Evolutionary conservation across 2,797 vertebrate species (phyloP), one percentile per base, ranked within the genome.

Genomic region (Syndactyla subalaris): DNA sequence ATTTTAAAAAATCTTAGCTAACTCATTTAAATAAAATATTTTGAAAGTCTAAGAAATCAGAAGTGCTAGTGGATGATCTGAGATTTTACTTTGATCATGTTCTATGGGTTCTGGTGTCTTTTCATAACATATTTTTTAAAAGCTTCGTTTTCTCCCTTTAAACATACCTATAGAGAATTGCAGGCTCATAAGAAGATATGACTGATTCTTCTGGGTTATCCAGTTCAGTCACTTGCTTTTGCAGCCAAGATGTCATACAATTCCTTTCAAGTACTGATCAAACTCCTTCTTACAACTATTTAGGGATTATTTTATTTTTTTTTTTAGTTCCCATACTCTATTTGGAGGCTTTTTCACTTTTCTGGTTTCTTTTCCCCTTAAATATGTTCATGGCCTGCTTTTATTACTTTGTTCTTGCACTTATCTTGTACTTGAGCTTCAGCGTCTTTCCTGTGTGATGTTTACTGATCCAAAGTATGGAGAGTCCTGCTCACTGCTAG

Each of bases 171-270:
- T 38, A 65, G 85, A 96, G 84, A 91, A 85, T 88, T 89, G 16
- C 30, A 12, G 48, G 22, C 75, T 77, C 6, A 5, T 39, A 89
- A 70, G 72, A 85, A 91, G 52, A 65, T 66, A 22, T 34, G 76
- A 90, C 76, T 92, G 89, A 88, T 93, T 93, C 93, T 96, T 95
- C 58, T 93, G 85, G 66, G 79, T 88, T 95, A 94, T 83, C 51
- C 24, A 86, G 59, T 89, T 91, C 51, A 77, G 48, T 80, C 23
- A n/a, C 48, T 89, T 85, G 67, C 74, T 80, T 72, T 88, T 89
- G 43, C 45, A 93, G 29, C 75, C 79, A 81, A 86, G 48, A 84
- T 88, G 76, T 62, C 77, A 46, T 84, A n/a, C 12, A 59, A 89
- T 85, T 74, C 52, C 61, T 94, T 93, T 96, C 58, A 89, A 83